Evolutionary conservation across 2,113 vertebrate genomes (phyloP).

Genomic region (Melanerpes aurifrons): DNA sequence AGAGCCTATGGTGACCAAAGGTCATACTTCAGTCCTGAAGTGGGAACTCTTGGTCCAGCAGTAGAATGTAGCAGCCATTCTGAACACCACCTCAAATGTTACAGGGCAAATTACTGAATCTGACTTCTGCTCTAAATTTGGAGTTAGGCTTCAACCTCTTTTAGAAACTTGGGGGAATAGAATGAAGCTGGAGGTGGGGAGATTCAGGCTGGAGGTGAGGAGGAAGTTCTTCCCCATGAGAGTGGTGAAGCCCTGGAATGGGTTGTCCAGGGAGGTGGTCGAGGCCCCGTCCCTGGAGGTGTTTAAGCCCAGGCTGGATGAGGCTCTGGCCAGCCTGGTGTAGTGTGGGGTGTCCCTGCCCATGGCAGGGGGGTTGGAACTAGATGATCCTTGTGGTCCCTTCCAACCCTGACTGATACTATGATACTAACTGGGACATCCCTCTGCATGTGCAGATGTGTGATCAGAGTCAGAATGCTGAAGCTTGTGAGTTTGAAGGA

Average conservation of each 20-base stretch:
- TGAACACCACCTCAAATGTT: not conserved
- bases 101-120: not conserved
- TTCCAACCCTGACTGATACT: too few relatives aligned
- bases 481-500: not conserved
- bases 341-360: too few relatives aligned
- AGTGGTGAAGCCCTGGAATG: too few relatives aligned
- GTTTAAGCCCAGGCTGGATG: too few relatives aligned
- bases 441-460: not conserved
- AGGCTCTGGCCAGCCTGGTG: too few relatives aligned
- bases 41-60: not conserved
- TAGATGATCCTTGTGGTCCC: too few relatives aligned
- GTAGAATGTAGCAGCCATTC: not conserved
- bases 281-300: too few relatives aligned
- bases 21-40: not conserved
- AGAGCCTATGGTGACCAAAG: not conserved
- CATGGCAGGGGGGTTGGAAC: too few relatives aligned
- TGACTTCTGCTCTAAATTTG: not conserved
- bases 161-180: not conserved
- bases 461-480: not conserved
- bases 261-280: too few relatives aligned
- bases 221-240: too few relatives aligned
- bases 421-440: not conserved
- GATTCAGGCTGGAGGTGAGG: too few relatives aligned
- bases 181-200: too few relatives aligned
- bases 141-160: not conserved